These are phyloP conservation scores for Penaeus chinensis DNA, from an alignment of 1,140 invertebrate species.

Conservation along the genomic window DNA sequence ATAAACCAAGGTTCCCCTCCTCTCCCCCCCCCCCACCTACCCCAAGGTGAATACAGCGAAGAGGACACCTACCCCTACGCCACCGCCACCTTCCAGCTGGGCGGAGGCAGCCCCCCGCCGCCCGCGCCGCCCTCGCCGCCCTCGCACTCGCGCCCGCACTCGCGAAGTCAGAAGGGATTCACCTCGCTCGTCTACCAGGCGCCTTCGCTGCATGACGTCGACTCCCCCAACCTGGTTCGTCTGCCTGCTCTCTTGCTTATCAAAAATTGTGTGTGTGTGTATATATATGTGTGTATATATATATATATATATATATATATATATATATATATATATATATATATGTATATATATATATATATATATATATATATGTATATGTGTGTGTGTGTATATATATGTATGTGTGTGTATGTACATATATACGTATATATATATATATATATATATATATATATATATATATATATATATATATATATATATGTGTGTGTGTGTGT, in stretches of 20 bases:
- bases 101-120: slow-evolving; percentile 58
- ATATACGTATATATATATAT: slow-evolving; percentile 14
- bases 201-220: slow-evolving; percentile 62
- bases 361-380: slow-evolving; percentile 6
- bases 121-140: slow-evolving; percentile 59
- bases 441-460: not conserved
- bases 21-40: not conserved
- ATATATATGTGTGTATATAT: not conserved
- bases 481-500: not conserved
- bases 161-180: slow-evolving; percentile 53
- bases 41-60: slow-evolving; percentile 57
- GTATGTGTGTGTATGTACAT: not conserved
- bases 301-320: too few relatives aligned
- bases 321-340: not conserved
- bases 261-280: too few relatives aligned
- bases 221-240: slow-evolving; percentile 59
- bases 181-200: slow-evolving; percentile 61
- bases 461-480: not conserved
- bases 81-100: slow-evolving; percentile 59
- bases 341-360: slow-evolving; percentile 24
- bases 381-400: slow-evolving; percentile 1
- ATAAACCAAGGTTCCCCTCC: not conserved
- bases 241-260: not conserved
- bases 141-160: slow-evolving; percentile 28
- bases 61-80: slow-evolving; percentile 63